Evolutionary conservation across 2,797 vertebrate genomes (phyloP), one percentile per base, ranked within the genome.

Genomic region (Dipus sagitta): DNA sequence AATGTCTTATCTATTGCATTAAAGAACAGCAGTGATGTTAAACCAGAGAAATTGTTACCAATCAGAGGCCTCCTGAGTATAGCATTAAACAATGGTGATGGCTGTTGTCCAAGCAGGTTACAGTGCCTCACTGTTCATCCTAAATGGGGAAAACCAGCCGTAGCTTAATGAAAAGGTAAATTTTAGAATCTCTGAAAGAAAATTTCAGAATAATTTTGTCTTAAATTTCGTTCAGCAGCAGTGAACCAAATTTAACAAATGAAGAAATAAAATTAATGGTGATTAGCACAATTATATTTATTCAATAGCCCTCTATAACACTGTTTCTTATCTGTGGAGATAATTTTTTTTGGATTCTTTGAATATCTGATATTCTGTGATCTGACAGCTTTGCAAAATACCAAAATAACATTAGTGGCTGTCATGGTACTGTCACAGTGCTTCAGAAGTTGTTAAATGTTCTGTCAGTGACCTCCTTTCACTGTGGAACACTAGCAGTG

Each of bases 181-280:
- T 71, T 86, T 78, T 74, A 80, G 71, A 95, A 67, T 88, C 42
- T 93, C 88, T 68, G 38, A 85, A 93, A 68, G 76, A 78, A 94
- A 93, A 65, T 68, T 38, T 86, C 76, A 34, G 70, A 94, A 74
- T 26, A 77, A 4, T 93, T 95, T 92, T 65, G 76, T 90, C 77
- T 75, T 58, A 85, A 90, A 79, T 90, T 85, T 28, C 67, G 62
- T 89, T 91, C 4, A 71, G 3, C 58, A 78, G 23, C 24, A 72
- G 3, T 74, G 34, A 60, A 28, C 52, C 81, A 76, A 47, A 92
- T 1, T 84, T 84, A 86, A 87, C 65, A 71, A 34, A 65, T 64
- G 58, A 85, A 52, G 30, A 81, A 74, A 72, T 77, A 72, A 91
- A 88, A 90, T 83, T 38, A 88, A 62, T 74, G 21, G 21, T 70